Conservation (phyloP, 2,113 vertebrate genomes). For the Plecturocebus donacophilus region DNA sequence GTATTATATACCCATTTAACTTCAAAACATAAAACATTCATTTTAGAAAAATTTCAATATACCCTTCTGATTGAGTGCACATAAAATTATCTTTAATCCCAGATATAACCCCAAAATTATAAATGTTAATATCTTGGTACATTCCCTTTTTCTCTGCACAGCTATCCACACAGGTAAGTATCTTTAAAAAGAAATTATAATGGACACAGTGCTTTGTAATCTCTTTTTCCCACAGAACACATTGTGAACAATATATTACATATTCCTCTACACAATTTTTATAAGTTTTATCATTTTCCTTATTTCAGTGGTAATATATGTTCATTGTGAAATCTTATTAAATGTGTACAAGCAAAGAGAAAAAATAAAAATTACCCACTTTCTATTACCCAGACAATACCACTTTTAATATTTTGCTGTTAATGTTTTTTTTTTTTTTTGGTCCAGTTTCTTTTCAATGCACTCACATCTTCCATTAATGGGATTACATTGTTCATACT, state of each 20-base stretch:
- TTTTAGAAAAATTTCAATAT: neutral
- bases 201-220: constrained; percentile 34
- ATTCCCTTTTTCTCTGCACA: neutral
- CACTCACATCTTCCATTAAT: neutral
- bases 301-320: constrained; percentile 23
- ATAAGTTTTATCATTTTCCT: constrained; percentile 51
- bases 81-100: constrained; percentile 37
- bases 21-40: neutral
- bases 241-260: constrained; percentile 32
- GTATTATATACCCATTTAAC: neutral
- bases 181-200: constrained; percentile 53
- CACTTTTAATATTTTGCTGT: neutral
- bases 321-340: constrained; percentile 57
- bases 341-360: constrained; percentile 32
- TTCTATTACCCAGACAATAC: constrained; percentile 26
- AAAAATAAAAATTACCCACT: constrained; percentile 44
- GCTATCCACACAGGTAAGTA: neutral
- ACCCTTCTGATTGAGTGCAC: neutral
- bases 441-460: constrained; percentile 3
- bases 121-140: constrained; percentile 22
- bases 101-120: neutral
- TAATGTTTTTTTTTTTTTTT: neutral
- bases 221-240: constrained; percentile 37
- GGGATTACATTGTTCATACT: neutral
- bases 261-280: constrained; percentile 40